Base-by-base conservation (phyloP, 2,888 invertebrate species). In the Drosophila mulleri region DNA sequence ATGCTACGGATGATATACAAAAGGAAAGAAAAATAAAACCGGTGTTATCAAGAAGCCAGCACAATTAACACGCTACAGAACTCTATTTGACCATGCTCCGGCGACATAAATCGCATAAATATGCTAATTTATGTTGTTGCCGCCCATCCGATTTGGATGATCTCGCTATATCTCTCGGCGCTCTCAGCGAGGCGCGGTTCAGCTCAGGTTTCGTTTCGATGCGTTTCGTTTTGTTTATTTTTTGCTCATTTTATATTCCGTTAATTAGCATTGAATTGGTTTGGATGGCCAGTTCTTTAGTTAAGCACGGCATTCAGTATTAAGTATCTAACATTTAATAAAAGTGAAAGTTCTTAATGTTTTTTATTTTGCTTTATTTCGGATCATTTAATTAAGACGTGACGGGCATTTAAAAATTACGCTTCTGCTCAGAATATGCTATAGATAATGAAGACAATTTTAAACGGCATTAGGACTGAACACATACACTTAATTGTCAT, bases 81-180 rank as follows among this genome's bases (percentile, higher is more conserved):
- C 70, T 76, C 63, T 62, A 63, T 42, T 73, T 78, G 77, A 48
- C 73, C 80, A 73, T 67, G 80, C 67, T 65, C 35, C 63, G 54
- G 54, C 76, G 66, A 76, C 80, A 78, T 78, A 78, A 76, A 73
- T 78, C 80, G 78, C 78, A 78, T 78, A 80, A 79, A 79, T 79
- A 77, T 79, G 80, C 60, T 79, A 80, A 80, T 79, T 79, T 65
- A 71, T 77, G 77, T 71, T 72, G 54, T 72, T 74, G 75, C 75
- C 75, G 71, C 67, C 78, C 67, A 78, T 67, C 26, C 52, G 48
- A 64, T 44, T 39, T 47, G 26, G 37, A 53, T 37, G 47, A 63
- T 79, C 20, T 79, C 23, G 61, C 70, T 65, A 50, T 68, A 16
- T 35, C 42, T 57, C 12, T 50, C 18, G 8, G 8, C 8, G 29